Conservation (phyloP, 1,140 invertebrate species). For the Hyles euphorbiae region DNA sequence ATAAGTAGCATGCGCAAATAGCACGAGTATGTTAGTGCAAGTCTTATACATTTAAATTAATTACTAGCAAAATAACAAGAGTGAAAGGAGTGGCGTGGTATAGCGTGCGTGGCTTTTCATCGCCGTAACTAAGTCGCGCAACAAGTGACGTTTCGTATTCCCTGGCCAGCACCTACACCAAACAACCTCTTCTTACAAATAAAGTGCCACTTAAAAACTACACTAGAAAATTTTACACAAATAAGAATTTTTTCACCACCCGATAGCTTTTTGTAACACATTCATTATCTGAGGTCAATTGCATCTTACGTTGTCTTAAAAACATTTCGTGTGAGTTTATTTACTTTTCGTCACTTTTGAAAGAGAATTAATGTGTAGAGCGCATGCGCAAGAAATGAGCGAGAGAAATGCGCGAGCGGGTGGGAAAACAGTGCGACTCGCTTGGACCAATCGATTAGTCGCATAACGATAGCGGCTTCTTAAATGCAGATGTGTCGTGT, state of each 20-base stretch:
- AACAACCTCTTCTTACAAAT: constrained; percentile 30
- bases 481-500: constrained; percentile 74
- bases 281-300: too few relatives aligned
- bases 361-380: constrained; percentile 34
- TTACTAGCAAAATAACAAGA: constrained; percentile 47
- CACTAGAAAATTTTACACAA: constrained; percentile 2
- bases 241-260: background rate
- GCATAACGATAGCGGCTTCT: constrained; percentile 74
- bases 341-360: constrained; percentile 69
- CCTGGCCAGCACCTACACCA: constrained; percentile 37
- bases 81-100: constrained; percentile 49
- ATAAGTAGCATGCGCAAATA: too few relatives aligned
- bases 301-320: constrained; percentile 26
- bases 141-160: constrained; percentile 61
- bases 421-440: constrained; percentile 59
- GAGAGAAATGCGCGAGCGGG: constrained; percentile 49
- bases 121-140: constrained; percentile 67
- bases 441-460: constrained; percentile 75
- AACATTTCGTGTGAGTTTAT: constrained; percentile 65
- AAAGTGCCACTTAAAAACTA: constrained; percentile 11
- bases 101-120: constrained; percentile 64
- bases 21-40: constrained; percentile 10
- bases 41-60: constrained; percentile 50
- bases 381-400: constrained; percentile 55
- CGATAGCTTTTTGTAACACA: background rate